Conservation (phyloP, 2,797 vertebrate genomes). For the Cercopithecus neglectus region DNA sequence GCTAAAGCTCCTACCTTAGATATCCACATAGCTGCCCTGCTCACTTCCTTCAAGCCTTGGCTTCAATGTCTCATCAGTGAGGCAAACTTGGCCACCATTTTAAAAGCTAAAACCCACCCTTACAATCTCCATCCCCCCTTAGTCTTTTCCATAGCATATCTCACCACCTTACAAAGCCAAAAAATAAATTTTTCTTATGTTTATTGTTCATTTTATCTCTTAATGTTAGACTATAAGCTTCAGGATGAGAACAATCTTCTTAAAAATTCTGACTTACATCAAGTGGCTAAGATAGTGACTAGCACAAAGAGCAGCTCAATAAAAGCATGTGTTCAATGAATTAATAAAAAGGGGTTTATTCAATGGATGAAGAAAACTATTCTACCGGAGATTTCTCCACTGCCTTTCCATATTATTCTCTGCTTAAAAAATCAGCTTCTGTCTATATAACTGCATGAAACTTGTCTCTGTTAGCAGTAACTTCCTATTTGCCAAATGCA, state of each 20-base stretch:
- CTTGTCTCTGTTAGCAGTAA: neutral
- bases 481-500: neutral
- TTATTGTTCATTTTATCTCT: neutral
- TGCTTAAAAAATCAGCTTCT: neutral
- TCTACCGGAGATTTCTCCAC: neutral
- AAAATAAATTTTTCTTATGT: neutral
- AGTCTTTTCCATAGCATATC: neutral
- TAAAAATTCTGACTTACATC: neutral
- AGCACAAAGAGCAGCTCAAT: neutral
- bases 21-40: neutral
- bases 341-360: neutral
- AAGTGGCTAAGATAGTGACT: neutral
- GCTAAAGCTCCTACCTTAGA: neutral
- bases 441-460: neutral
- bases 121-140: neutral
- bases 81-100: neutral
- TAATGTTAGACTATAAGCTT: neutral
- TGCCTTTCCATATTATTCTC: neutral
- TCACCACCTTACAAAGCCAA: neutral
- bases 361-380: neutral
- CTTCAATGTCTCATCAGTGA: neutral
- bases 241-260: neutral
- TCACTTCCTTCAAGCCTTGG: neutral
- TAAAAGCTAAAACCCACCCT: neutral
- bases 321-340: neutral